Evolutionary conservation across 2,888 invertebrate species (phyloP), one percentile per base, ranked within the genome.

Genomic region (Andrena hattorfiana): DNA sequence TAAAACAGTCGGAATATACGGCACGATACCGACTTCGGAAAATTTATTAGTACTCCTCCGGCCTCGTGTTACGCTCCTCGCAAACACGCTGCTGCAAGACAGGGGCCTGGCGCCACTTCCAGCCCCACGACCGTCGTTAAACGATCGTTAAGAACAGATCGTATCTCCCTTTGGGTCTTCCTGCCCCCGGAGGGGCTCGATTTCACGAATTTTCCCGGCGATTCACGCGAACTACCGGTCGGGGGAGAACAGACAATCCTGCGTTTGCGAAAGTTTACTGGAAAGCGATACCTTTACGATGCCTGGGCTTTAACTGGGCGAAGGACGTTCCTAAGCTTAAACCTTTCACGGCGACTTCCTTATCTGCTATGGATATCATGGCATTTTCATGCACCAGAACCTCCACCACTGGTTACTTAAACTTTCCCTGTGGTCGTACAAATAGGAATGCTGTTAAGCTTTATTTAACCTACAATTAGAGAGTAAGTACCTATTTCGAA

Each of bases 111-210:
- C 93, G 93, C 93, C 93, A 93, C 90, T 91, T 85, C 83, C 82
- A 87, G 87, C 88, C 87, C 78, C 81, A 86, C 83, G 89, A 85
- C 85, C 90, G 91, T 92, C 92, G 93, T 93, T 93, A 92, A 93
- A 91, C 90, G 91, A 92, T 92, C 92, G 91, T 92, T 93, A 91
- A 89, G 83, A 80, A 67, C 60, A 91, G 92, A 93, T 93, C 88
- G 89, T 91, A 92, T 88, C 89, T 92, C 83, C 82, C 59, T 75
- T 77, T 72, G 79, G 86, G 80, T 62, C 82, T 77, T 69, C 63
- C 48, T 59, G 76, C 51, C 79, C 75, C 59, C 26, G 10, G 10
- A 60, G 28, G 67, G 80, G 69, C 76, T 80, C 83, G 79, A 89
- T 88, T 88, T 89, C 83, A 83, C 81, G 56, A 88, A 85, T 89